Evolutionary conservation across 1,140 invertebrate genomes (phyloP).

Genomic region (Galendromus occidentalis): DNA sequence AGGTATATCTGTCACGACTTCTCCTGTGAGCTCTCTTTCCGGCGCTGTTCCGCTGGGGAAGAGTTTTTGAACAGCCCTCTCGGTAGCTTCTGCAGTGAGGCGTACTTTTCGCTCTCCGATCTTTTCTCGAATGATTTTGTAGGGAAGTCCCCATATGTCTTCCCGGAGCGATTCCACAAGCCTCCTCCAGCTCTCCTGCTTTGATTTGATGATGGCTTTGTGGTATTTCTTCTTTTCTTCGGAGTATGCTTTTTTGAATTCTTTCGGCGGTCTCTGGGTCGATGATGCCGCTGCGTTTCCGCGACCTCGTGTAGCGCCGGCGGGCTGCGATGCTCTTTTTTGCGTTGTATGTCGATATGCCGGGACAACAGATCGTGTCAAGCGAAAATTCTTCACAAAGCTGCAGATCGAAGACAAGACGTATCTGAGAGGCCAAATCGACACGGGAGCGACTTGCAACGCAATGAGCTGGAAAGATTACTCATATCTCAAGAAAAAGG

Average conservation of each 20-base stretch:
- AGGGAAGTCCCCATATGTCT: not conserved
- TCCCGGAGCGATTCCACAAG: not conserved
- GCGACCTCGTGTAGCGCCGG: not conserved
- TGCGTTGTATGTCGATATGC: not conserved
- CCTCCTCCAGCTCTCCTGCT: not conserved
- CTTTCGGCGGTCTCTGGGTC: not conserved
- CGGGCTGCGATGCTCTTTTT: not conserved
- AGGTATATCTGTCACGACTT: not conserved
- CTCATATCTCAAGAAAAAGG: too few species aligned
- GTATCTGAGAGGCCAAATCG: too few species aligned
- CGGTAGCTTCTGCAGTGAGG: not conserved
- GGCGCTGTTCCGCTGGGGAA: not conserved
- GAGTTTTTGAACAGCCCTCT: not conserved
- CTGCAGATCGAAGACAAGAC: too few species aligned
- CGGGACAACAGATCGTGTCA: too few species aligned
- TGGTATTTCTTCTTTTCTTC: not conserved
- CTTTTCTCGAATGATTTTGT: not conserved
- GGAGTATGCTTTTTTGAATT: not conserved
- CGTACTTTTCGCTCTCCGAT: not conserved
- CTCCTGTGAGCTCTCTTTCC: not conserved
- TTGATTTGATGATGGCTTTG: not conserved
- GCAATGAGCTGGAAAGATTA: too few species aligned
- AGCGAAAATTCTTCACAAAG: too few species aligned
- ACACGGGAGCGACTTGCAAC: too few species aligned
- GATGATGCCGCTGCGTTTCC: not conserved